Evolutionary conservation across 1,140 invertebrate species (phyloP), one percentile per base, ranked within the genome.

Genomic region (Leptinotarsa lineolata): DNA sequence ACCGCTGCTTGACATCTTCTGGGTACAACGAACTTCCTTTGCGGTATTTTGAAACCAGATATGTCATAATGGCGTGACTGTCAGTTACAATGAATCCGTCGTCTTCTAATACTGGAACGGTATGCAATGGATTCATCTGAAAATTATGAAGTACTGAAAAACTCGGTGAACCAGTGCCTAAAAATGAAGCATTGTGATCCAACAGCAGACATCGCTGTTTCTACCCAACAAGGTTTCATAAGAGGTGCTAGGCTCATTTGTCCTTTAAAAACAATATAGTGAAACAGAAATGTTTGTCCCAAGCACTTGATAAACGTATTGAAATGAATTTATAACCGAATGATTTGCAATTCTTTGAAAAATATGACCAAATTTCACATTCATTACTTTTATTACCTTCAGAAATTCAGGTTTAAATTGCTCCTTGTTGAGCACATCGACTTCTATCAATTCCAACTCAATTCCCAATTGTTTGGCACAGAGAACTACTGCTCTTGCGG

Each of bases 401-500:
- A 91, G 22, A 83, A 88, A 94, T 75, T 92, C 89, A 6, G 89
- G 88, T 68, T 86, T 90, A 79, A 90, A 77, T 48, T 92, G 88
- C 72, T 93, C 91, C 20, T 88, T 88, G 46, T 87, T 86, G 39
- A 89, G 71, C 20, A 91, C 77, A 79, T 92, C 86, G 64, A 90
- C 74, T 6, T 83, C 76, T 73, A 89, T 91, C 2, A 89, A 77
- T 81, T 94, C 92, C 15, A 94, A 79, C 68, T 93, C 88, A 6
- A 94, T 79, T 58, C 90, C 91, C 8, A 94, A 79, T 30, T 88
- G 87, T 74, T 89, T 90, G 30, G 91, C 91, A 5, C 87, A 85
- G 79, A 94, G 85, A 74, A 91, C 83, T 46, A 92, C 90, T 1
- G 90, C 85, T 45, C 92, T 87, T 85, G 91, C 92, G 4, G 92